Evolutionary conservation across 1,140 invertebrate species (phyloP).

Genomic region (Euborellia annulipes): DNA sequence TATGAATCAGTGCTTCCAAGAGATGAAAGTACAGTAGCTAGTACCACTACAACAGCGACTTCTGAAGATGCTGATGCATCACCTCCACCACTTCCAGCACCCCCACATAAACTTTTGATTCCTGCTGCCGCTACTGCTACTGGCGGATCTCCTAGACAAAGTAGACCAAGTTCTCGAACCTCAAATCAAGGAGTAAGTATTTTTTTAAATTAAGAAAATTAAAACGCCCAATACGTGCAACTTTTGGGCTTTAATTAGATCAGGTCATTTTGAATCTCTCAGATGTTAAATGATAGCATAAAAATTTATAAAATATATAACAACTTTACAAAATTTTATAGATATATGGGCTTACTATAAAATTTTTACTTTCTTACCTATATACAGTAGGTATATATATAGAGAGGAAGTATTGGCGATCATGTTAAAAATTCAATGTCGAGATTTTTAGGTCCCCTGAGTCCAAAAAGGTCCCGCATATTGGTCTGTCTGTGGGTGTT

Average conservation of each 20-base stretch:
- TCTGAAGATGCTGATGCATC: conserved; percentile 30
- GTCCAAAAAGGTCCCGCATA: too few species aligned
- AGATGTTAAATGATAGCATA: too few species aligned
- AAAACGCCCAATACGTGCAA: not conserved
- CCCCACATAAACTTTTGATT: conserved; percentile 22
- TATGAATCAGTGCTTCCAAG: conserved; percentile 66
- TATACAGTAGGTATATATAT: too few species aligned
- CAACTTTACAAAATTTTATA: too few species aligned
- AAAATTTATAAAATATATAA: too few species aligned
- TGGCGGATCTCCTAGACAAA: conserved; percentile 25
- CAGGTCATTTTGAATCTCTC: too few species aligned
- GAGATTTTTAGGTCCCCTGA: too few species aligned
- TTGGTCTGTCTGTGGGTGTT: too few species aligned
- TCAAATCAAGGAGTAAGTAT: conserved; percentile 12
- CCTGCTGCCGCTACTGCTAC: not conserved
- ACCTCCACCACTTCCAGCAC: conserved; percentile 33
- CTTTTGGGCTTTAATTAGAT: not conserved
- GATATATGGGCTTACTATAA: too few species aligned
- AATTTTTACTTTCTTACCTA: too few species aligned
- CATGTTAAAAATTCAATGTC: too few species aligned
- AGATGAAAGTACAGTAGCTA: conserved; percentile 30
- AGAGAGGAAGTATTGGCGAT: too few species aligned
- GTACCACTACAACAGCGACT: conserved; percentile 24
- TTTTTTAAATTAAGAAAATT: not conserved
- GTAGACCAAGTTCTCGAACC: conserved; percentile 25